Base-by-base conservation (phyloP, 2,888 invertebrate genomes). In the Fabriciana adippe region DNA sequence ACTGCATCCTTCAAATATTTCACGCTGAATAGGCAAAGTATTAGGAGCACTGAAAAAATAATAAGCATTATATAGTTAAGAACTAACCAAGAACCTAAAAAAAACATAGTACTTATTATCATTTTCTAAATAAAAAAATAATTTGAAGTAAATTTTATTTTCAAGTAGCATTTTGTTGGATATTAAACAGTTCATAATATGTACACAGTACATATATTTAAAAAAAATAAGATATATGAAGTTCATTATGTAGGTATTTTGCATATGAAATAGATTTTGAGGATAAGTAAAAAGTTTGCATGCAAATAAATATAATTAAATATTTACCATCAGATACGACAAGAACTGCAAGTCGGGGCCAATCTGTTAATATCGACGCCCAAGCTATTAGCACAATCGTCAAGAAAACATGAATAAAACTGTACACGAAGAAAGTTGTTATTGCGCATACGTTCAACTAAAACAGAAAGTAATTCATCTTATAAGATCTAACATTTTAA, bases 1-100 rank as follows among this genome's bases (percentile, higher is more conserved):
- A 92, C 91, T 15, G 92, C 92, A 78, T 91, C 92, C 86, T 90
- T 88, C 67, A 92, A 78, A 75, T 92, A 90, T 79, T 90, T 91
- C 73, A 92, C 89, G 72, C 92, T 87, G 78, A 92, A 90, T 67
- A 92, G 79, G 76, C 91, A 92, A 81, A 89, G 74, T 74, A 92
- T 83, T 76, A 91, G 84, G 80, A 92, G 83, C 80, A 92, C 92
- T 92, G 90, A 2, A 86, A 89, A 70, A 72, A 77, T 55, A 75
- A 60, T 64, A 67, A 69, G 61, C 8, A 8, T 50, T 50, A n/a
- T 6, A 35, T 35, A 31, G 6, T 35, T 35, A 35, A 6, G 35
- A 35, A 35, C 35, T 35, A 35, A 35, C 6, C 6, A 35, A 35
- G 35, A 35, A 35, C 35, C 35, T n/a, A n/a, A n/a, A n/a, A 35